Evolutionary conservation across 2,888 invertebrate species (phyloP), one percentile per base, ranked within the genome.

Genomic region (Bombyx huttoni): DNA sequence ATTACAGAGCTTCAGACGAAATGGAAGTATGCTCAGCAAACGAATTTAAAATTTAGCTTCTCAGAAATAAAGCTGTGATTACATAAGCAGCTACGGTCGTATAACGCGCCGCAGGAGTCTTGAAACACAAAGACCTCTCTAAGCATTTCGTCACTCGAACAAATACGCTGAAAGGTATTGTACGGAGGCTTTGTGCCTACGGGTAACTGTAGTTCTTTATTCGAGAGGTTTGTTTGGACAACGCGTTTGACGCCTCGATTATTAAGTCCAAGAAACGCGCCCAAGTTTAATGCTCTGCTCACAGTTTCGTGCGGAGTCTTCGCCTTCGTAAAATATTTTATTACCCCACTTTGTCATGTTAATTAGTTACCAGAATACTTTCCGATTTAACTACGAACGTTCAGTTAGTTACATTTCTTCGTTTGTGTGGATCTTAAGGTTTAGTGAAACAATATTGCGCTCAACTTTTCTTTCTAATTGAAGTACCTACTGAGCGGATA

Each of bases 91-190:
- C 3, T 53, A 52, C 34, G 60, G 60, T 68, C 63, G 64, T 65
- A 52, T 46, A 56, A 56, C 53, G 60, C 75, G 59, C 78, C 67
- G 72, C 78, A 70, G 76, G 76, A 76, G 75, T 69, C 63, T 65
- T 47, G 47, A 59, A 62, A 60, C 62, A 78, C 75, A 81, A 80
- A 78, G 77, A 65, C 57, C 64, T 70, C 68, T 78, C 63, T 73
- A 70, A 78, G 73, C 70, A 75, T 75, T 77, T 77, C 78, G 75
- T 78, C 77, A 79, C 75, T 73, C 68, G 72, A 75, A 74, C 74
- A 73, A 78, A 78, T 71, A 75, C 64, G 68, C 75, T 76, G 77
- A 78, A 80, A 80, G 70, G 71, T 69, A 65, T 79, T 82, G 75
- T 80, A 68, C 65, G 61, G 61, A 69, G 68, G 70, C 66, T 73